phyloP scores from a whole-genome alignment of 2,797 vertebrate genomes.

The Dipus sagitta region DNA sequence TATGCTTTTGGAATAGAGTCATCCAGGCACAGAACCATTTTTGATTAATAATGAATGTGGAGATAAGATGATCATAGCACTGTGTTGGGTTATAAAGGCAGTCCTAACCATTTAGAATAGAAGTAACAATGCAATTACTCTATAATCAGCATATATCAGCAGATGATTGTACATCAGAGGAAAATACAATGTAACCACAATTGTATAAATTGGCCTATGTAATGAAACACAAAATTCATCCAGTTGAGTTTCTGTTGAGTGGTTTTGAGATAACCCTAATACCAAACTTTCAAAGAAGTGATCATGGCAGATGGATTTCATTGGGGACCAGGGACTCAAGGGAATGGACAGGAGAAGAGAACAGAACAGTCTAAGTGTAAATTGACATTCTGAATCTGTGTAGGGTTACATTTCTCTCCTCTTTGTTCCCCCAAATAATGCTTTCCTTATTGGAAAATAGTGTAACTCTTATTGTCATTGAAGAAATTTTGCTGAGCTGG shows the following conservation, averaged over 20 bases:
- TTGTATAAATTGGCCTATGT: slow-evolving; percentile 49
- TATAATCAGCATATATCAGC: slow-evolving; percentile 30
- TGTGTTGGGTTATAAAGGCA: slow-evolving; percentile 43
- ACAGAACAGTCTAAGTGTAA: neutral
- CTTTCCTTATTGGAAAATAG: neutral
- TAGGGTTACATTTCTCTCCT: neutral
- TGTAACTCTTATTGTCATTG: neutral
- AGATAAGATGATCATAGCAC: neutral
- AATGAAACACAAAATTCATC: slow-evolving; percentile 25
- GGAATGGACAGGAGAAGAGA: neutral
- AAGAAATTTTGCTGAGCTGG: neutral
- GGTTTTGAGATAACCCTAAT: neutral
- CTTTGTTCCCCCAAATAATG: slow-evolving; percentile 12
- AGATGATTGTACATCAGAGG: slow-evolving; percentile 27
- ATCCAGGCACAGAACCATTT: slow-evolving; percentile 1
- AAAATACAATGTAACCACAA: slow-evolving; percentile 7
- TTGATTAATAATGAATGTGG: slow-evolving; percentile 67
- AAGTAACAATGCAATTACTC: slow-evolving; percentile 57
- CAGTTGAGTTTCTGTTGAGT: neutral
- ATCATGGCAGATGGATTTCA: neutral
- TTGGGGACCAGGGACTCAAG: neutral
- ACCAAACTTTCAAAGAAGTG: neutral
- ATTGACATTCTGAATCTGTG: neutral
- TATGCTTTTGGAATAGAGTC: slow-evolving; percentile 61
- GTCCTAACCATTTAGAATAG: neutral